Evolutionary conservation across 1,140 invertebrate genomes (phyloP).

Genomic region (Ceratosolen fusciceps): DNA sequence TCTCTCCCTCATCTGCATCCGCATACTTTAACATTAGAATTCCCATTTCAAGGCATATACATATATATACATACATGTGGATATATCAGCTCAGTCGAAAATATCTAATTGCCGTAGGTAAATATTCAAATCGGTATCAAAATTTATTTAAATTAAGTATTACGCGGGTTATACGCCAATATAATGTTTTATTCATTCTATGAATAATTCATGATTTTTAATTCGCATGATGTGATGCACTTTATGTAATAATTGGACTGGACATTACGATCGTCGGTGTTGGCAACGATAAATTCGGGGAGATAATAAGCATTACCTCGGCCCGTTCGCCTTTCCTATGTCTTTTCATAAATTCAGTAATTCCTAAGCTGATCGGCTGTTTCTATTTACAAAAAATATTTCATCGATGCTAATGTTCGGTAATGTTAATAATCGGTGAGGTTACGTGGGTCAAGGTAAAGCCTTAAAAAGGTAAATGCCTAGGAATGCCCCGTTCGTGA

Average conservation of each 20-base stretch:
- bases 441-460: too few relatives aligned
- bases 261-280: too few relatives aligned
- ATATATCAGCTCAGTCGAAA: neutral
- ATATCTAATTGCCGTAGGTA: neutral
- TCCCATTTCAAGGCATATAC: too few relatives aligned
- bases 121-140: conserved; percentile 6
- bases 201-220: conserved; percentile 22
- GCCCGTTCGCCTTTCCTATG: too few relatives aligned
- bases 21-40: neutral
- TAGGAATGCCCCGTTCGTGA: too few relatives aligned
- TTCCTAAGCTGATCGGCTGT: too few relatives aligned
- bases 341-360: too few relatives aligned
- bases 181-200: conserved; percentile 1
- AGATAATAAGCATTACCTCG: neutral
- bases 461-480: too few relatives aligned
- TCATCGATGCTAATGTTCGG: too few relatives aligned
- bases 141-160: conserved; percentile 9
- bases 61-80: neutral
- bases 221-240: conserved; percentile 8
- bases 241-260: neutral
- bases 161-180: neutral
- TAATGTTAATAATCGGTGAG: too few relatives aligned
- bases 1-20: neutral
- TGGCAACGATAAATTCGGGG: neutral
- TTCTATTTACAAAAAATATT: too few relatives aligned